phyloP scores from a whole-genome alignment of 2,888 invertebrate species.

The Neoascia interrupta region DNA sequence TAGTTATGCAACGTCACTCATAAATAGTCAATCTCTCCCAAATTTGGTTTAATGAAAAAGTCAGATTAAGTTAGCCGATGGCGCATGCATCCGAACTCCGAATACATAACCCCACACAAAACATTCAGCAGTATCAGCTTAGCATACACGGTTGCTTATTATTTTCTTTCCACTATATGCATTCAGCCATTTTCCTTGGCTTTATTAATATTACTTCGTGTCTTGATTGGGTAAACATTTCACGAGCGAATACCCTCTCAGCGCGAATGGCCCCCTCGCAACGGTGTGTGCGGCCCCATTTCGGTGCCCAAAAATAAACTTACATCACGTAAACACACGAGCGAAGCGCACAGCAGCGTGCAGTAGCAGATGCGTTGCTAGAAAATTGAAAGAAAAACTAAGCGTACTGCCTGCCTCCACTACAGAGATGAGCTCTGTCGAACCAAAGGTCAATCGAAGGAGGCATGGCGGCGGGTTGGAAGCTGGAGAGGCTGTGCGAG shows the following conservation, averaged over 20 bases:
- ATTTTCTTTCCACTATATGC: slow-evolving; percentile 22
- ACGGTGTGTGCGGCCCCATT: slow-evolving; percentile 47
- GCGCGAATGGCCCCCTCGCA: slow-evolving; percentile 30
- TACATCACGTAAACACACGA: slow-evolving; percentile 51
- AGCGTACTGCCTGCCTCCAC: neutral
- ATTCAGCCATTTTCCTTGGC: slow-evolving; percentile 42
- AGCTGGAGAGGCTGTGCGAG: too few species aligned
- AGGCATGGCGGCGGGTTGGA: too few species aligned
- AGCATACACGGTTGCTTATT: slow-evolving; percentile 28
- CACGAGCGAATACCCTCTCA: slow-evolving; percentile 35
- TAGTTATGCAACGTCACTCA: too few species aligned
- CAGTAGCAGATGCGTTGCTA: too few species aligned
- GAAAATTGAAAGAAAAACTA: slow-evolving; percentile 38
- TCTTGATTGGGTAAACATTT: slow-evolving; percentile 64
- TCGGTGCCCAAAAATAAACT: slow-evolving; percentile 64
- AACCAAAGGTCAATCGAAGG: slow-evolving; percentile 59
- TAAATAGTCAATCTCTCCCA: too few species aligned
- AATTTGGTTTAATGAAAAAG: too few species aligned
- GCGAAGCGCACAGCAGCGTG: too few species aligned
- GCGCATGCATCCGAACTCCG: too few species aligned
- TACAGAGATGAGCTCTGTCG: slow-evolving; percentile 57
- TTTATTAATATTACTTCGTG: slow-evolving; percentile 53
- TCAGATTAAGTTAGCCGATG: too few species aligned
- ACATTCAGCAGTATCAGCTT: too few species aligned
- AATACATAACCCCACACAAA: slow-evolving; percentile 51